Conservation (phyloP, 2,888 invertebrate species). For the Hypomecis punctinalis region DNA sequence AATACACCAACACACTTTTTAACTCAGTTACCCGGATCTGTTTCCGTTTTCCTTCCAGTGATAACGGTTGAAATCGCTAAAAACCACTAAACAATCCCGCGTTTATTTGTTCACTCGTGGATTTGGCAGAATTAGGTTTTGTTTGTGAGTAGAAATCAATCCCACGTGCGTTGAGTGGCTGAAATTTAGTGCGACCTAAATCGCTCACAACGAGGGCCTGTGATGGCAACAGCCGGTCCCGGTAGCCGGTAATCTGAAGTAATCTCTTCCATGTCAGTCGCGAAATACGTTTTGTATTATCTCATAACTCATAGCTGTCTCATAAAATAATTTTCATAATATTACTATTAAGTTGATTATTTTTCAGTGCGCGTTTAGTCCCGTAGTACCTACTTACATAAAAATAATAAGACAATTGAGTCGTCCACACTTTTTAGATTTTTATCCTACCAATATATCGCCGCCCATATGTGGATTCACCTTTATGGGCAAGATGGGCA, state of each 20-base stretch:
- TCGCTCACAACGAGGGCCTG: conserved; percentile 54
- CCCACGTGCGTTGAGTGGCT: conserved; percentile 45
- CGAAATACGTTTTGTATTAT: no score
- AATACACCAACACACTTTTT: conserved; percentile 16
- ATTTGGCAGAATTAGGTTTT: conserved; percentile 50
- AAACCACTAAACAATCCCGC: conserved; percentile 28
- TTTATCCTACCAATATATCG: no score
- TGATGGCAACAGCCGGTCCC: conserved; percentile 49
- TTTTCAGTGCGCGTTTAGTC: no score
- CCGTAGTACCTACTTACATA: no score
- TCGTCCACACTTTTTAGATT: no score
- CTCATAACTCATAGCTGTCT: no score
- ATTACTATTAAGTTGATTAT: no score
- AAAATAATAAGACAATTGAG: no score
- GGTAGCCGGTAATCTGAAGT: conserved; percentile 52
- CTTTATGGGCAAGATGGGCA: no score
- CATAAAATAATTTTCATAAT: no score
- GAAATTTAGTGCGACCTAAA: conserved; percentile 51
- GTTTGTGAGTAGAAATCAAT: conserved; percentile 44
- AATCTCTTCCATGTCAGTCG: conserved; percentile 31
- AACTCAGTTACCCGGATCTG: conserved; percentile 28
- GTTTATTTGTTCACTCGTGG: conserved; percentile 46
- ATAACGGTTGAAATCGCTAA: conserved; percentile 16
- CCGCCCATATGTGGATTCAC: no score
- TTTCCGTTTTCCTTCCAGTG: conserved; percentile 29